These are phyloP conservation scores for Uloborus plumipes DNA, from an alignment of 2,888 invertebrate genomes.

Conservation along the genomic window DNA sequence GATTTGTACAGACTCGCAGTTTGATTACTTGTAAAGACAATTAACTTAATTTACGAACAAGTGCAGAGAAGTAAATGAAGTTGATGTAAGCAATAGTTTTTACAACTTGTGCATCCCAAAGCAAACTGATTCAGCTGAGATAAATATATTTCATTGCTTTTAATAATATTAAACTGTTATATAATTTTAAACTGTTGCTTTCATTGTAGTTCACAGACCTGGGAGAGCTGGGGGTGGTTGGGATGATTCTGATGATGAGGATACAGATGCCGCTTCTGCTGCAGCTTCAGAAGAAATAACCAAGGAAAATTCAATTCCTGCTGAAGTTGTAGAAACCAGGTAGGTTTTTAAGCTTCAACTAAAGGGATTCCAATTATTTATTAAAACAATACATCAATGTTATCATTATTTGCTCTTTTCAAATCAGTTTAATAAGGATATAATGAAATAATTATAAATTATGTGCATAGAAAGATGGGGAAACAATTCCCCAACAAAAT, in stretches of 20 bases:
- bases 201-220: slow-evolving; percentile 39
- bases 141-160: not conserved
- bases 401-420: too few relatives aligned
- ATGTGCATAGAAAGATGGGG: not conserved
- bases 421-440: too few relatives aligned
- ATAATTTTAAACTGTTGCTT: not conserved
- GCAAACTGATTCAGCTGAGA: not conserved
- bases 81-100: not conserved
- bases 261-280: not conserved
- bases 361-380: too few relatives aligned
- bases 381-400: too few relatives aligned
- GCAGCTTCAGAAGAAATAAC: not conserved
- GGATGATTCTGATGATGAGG: slow-evolving; percentile 52
- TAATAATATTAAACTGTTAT: not conserved
- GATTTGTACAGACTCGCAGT: too few relatives aligned
- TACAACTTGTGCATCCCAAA: too few relatives aligned
- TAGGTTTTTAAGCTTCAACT: not conserved
- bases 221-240: slow-evolving; percentile 60
- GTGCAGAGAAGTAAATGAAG: not conserved
- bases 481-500: not conserved
- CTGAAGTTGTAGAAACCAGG: too few relatives aligned
- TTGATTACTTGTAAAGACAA: too few relatives aligned
- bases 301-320: too few relatives aligned
- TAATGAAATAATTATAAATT: too few relatives aligned
- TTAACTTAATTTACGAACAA: too few relatives aligned